phyloP scores from a whole-genome alignment of 2,113 vertebrate species.

The Oreotragus oreotragus region DNA sequence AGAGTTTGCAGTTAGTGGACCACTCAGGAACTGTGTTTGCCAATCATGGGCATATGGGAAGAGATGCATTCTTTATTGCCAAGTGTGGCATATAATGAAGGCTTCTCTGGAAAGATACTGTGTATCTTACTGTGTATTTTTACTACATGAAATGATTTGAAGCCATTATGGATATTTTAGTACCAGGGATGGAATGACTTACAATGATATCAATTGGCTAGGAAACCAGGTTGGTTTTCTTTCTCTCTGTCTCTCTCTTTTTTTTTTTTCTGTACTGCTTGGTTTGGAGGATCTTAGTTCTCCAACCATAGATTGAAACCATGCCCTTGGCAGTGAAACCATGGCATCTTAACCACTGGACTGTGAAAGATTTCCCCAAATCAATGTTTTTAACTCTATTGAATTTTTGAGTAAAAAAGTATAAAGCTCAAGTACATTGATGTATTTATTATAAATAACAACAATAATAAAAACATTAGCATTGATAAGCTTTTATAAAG shows the following conservation, averaged over 20 bases:
- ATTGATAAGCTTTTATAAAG: neutral
- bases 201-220: neutral
- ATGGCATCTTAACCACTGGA: neutral
- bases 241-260: neutral
- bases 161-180: neutral
- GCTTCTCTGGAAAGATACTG: neutral
- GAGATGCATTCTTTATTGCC: neutral
- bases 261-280: neutral
- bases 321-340: neutral
- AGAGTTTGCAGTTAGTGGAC: neutral
- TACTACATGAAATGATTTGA: neutral
- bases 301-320: neutral
- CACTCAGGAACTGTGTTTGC: neutral
- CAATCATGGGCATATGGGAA: neutral
- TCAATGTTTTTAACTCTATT: neutral
- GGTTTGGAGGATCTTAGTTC: neutral
- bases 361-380: neutral
- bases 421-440: neutral
- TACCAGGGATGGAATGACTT: neutral
- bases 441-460: neutral
- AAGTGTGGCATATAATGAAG: neutral
- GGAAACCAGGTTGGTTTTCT: neutral
- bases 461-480: neutral
- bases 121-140: neutral
- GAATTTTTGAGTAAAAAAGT: neutral